Evolutionary conservation across 2,797 vertebrate species (phyloP).

Genomic region (Bufotes viridis): DNA sequence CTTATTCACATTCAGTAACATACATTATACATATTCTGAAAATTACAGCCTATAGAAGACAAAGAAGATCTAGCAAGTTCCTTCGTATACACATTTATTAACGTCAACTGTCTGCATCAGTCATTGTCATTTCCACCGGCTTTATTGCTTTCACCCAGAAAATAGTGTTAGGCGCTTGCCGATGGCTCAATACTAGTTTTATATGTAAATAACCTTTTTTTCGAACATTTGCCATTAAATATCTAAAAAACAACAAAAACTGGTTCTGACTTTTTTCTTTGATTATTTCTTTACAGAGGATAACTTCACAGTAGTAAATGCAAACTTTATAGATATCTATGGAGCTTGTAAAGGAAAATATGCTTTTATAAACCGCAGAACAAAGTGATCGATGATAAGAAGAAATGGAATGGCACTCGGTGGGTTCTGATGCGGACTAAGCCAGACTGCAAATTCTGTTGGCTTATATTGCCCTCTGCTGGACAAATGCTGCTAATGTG

Average conservation of each 20-base stretch:
- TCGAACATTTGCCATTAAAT: conserved; percentile 2
- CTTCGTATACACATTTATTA: background rate
- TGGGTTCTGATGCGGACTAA: background rate
- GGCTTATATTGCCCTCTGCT: conserved; percentile 42
- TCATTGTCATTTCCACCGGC: background rate
- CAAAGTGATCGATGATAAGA: conserved; percentile 4
- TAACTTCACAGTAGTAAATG: background rate
- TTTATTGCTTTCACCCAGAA: conserved; percentile 5
- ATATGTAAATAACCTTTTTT: conserved; percentile 12
- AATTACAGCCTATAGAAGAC: background rate
- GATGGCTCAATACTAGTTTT: background rate
- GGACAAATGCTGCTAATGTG: background rate
- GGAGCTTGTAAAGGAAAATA: conserved; percentile 3
- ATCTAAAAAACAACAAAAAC: conserved; percentile 3
- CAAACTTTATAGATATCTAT: background rate
- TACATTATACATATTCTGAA: background rate
- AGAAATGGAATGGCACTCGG: background rate
- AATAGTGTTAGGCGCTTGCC: background rate
- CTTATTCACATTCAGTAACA: background rate
- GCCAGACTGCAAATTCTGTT: background rate
- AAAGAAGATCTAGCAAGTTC: background rate
- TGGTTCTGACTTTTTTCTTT: background rate
- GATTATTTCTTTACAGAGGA: background rate
- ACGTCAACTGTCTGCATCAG: background rate
- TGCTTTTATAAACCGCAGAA: conserved; percentile 36